phyloP scores from a whole-genome alignment of 2,888 invertebrate genomes.

The Sminthurinus aureus region DNA sequence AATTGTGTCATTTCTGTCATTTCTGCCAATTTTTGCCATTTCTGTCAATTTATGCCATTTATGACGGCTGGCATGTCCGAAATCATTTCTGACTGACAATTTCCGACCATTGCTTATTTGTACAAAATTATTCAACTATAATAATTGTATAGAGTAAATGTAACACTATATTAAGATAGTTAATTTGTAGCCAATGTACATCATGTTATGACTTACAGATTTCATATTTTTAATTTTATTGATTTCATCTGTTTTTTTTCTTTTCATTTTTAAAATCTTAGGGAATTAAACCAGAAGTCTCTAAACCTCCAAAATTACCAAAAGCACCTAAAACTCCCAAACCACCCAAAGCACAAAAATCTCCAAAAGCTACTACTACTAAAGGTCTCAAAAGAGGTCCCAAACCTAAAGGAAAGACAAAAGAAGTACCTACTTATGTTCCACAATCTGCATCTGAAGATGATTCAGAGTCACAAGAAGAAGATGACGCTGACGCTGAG shows the following conservation, averaged over 20 bases:
- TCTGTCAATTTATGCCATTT: no score
- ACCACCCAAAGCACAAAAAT: slow-evolving; percentile 18
- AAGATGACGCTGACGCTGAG: slow-evolving; percentile 50
- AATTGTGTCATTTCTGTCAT: no score
- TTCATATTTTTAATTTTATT: no score
- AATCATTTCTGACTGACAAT: no score
- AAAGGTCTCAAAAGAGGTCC: not conserved
- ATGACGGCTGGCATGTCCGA: no score
- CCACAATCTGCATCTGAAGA: slow-evolving; percentile 49
- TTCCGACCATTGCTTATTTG: no score
- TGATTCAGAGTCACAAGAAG: slow-evolving; percentile 63
- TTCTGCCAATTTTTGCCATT: no score
- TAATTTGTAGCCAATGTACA: no score
- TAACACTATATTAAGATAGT: no score
- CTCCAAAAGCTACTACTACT: not conserved
- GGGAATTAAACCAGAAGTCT: not conserved
- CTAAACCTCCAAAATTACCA: not conserved
- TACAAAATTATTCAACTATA: no score
- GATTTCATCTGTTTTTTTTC: not conserved
- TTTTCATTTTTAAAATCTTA: not conserved
- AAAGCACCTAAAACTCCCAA: slow-evolving; percentile 13
- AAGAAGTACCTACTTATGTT: slow-evolving; percentile 44
- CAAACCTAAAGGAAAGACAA: slow-evolving; percentile 16
- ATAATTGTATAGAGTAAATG: no score
- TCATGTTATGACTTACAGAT: no score